Percentiles rank a stretch among this genome's conserved stretches.
phyloP scores from a whole-genome alignment of 2,888 invertebrate genomes.

The Eubasilissa splendida region DNA sequence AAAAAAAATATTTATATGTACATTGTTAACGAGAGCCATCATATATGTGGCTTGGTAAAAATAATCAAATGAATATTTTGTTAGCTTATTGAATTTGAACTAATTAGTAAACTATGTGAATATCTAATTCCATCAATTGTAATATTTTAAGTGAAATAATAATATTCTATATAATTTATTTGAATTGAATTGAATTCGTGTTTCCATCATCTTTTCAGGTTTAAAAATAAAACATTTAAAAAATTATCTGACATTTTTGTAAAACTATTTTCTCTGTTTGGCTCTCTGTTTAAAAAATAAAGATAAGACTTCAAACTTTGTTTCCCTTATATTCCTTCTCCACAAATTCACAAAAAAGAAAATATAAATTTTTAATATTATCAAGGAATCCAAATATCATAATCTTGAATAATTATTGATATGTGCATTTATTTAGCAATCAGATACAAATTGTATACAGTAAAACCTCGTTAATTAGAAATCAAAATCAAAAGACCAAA shows the following conservation, averaged over 20 bases:
- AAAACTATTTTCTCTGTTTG: constrained; percentile 22
- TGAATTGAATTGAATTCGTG: not conserved
- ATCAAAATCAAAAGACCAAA: too few species aligned
- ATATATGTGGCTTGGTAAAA: constrained; percentile 4
- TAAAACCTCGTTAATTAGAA: too few species aligned
- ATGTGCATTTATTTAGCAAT: too few species aligned
- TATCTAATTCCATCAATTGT: too few species aligned
- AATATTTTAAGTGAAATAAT: too few species aligned
- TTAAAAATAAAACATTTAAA: not conserved
- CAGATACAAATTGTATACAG: too few species aligned
- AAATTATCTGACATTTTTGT: constrained; percentile 10
- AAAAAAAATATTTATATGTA: constrained; percentile 44
- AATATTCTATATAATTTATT: not conserved
- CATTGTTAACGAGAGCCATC: constrained; percentile 22
- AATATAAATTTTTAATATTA: too few species aligned
- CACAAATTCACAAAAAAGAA: too few species aligned
- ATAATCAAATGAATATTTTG: constrained; percentile 21
- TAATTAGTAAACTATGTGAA: not conserved
- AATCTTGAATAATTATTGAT: too few species aligned
- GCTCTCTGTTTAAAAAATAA: constrained; percentile 39
- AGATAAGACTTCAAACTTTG: constrained; percentile 22
- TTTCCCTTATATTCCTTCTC: not conserved
- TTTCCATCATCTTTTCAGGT: not conserved
- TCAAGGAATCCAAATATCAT: too few species aligned
- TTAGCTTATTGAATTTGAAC: constrained; percentile 9